Evolutionary conservation across 2,113 vertebrate genomes (phyloP).

Genomic region (Sebastes schlegelii): DNA sequence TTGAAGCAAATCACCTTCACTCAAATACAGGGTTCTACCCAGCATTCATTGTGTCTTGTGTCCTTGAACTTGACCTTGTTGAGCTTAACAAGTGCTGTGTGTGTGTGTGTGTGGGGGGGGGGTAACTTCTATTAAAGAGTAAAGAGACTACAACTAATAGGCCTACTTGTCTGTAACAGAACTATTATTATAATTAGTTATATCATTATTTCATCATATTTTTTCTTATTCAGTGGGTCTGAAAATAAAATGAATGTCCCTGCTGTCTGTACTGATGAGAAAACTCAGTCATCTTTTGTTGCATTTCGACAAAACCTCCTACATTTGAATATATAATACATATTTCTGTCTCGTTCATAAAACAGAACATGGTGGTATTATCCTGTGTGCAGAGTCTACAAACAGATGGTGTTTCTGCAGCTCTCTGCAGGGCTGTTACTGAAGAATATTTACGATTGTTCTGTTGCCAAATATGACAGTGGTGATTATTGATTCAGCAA

Average conservation of each 20-base stretch:
- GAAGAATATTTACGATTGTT: background rate
- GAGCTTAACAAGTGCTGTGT: constrained; percentile 42
- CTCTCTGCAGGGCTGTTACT: background rate
- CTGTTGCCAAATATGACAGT: background rate
- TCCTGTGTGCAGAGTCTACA: no score
- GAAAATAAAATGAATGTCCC: background rate
- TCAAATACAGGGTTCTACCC: background rate
- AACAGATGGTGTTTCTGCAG: background rate
- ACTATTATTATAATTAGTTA: background rate
- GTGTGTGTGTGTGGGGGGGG: constrained; percentile 6
- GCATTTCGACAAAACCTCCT: background rate
- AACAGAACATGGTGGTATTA: background rate
- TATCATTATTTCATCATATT: background rate
- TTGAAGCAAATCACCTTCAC: background rate
- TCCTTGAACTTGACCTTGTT: constrained; percentile 65
- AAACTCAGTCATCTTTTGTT: background rate
- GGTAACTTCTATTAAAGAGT: no score
- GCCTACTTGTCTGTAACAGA: background rate
- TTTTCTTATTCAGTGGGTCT: background rate
- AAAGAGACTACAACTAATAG: background rate
- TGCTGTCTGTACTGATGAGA: background rate
- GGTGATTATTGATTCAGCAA: background rate
- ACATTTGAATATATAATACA: background rate
- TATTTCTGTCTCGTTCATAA: no score
- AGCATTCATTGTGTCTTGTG: constrained; percentile 12